Base-by-base conservation (phyloP, 2,888 invertebrate genomes). In the Agrochola macilenta region DNA sequence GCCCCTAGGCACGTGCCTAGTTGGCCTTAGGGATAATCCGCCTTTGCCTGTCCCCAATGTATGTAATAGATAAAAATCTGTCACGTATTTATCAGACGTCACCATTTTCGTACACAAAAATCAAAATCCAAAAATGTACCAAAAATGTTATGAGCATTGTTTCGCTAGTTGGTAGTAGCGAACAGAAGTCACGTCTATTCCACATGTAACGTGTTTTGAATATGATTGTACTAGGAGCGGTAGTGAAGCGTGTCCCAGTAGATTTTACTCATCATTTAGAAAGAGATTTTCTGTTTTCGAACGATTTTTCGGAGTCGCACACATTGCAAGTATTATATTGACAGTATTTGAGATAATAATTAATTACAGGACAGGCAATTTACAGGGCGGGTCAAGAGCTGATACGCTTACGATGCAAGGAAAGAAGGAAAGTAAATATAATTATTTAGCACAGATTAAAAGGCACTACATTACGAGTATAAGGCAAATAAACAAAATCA, bases 131-230 rank as follows among this genome's bases (percentile, higher is more conserved):
- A 64, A 76, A 74, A 69, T 79, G 11, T 57, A n/a, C 43, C 63
- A 76, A 65, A 82, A 82, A 70, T 79, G n/a, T 79, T 65, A 74
- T 58, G 76, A 26, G 63, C 69, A 73, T 75, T 82, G 66, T 83
- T 79, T 54, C 69, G 14, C 71, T 80, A 81, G 74, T 79, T 78
- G 68, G 64, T 63, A 64, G 76, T 74, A 70, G n/a, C 26, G 69
- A 30, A 84, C 76, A 76, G 78, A 71, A 84, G 89, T 87, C 87
- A 87, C 88, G 87, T 79, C 54, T 70, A 35, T 23, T 75, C 35
- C 52, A 17, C 60, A 35, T 58, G 78, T 84, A 83, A 82, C 87
- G 87, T 87, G 87, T 77, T 74, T 73, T 76, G 88, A 88, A 87
- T 87, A 23, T 63, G 54, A 78, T 70, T 49, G 73, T 66, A 74